Base-by-base conservation (phyloP, 2,888 invertebrate species). In the Trissonchulus sp. region DNA sequence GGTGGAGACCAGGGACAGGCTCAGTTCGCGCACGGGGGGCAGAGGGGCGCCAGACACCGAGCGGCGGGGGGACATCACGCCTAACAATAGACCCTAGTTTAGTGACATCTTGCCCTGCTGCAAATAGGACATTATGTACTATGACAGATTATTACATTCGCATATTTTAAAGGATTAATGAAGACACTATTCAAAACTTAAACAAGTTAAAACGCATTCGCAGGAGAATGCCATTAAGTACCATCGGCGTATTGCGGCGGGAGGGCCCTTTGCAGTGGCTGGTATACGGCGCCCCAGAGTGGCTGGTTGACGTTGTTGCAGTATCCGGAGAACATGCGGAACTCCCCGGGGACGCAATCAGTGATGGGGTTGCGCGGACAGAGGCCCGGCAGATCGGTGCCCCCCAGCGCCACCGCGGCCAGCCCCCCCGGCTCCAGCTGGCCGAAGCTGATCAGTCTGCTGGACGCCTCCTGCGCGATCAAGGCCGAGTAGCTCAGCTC, bases 271-370 rank as follows among this genome's bases (percentile, higher is more conserved):
- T 79, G 79, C 77, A 84, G 74, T 18, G 81, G 81, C 73, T 82
- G 81, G 65, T 80, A 81, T 3, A 80, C 77, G 3, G 83, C 82
- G 0, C 84, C 84, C 78, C 81, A 78, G 18, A 80, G 72, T 8
- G 84, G 84, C n/a, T 79, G 76, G 15, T 80, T 77, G 8, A 84
- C 81, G 68, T 84, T 84, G 79, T 84, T 84, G 76, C 84, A 84
- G 74, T 82, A 81, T 2, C 84, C 84, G n/a, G 82, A 79, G 35
- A 82, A 84, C 3, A 81, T 81, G 33, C 84, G 78, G 38, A 81
- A 81, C 38, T 74, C 81, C 72, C 83, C 83, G 2, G 82, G 80
- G n/a, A 82, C 79, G 76, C 83, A 83, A 65, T 83, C 82, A 28
- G 78, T 79, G 68, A 82, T 84, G 37, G 79, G 79, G 69, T 80